phyloP scores from a whole-genome alignment of 2,888 invertebrate genomes.

The Tribolium freemani region DNA sequence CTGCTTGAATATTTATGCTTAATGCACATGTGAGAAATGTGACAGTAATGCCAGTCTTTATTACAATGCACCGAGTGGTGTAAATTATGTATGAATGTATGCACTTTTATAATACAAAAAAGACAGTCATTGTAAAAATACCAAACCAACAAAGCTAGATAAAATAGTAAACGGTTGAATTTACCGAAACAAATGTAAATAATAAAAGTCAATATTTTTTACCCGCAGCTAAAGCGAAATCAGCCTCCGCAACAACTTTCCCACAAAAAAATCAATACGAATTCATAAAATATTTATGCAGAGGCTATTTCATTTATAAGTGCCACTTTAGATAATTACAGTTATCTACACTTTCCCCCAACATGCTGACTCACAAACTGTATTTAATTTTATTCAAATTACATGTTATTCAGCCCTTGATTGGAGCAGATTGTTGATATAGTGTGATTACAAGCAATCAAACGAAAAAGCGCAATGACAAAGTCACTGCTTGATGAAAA shows the following conservation, averaged over 20 bases:
- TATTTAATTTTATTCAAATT: background rate
- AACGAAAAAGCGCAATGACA: constrained; percentile 28
- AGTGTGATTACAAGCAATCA: background rate
- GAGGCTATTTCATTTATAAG: background rate
- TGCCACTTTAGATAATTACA: background rate
- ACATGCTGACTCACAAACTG: background rate
- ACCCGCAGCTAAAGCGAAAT: background rate
- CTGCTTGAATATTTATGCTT: background rate
- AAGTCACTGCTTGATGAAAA: constrained; percentile 29
- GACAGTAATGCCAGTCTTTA: background rate
- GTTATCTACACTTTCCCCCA: background rate
- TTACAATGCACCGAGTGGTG: background rate
- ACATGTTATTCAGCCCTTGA: background rate
- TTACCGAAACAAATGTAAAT: background rate
- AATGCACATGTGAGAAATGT: background rate
- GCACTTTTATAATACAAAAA: too few species aligned
- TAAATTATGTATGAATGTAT: background rate
- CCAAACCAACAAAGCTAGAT: background rate
- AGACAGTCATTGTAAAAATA: too few species aligned
- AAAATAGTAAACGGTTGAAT: too few species aligned
- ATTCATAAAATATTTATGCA: background rate
- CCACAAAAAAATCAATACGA: background rate
- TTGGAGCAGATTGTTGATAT: background rate
- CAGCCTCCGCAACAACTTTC: background rate
- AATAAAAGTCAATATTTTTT: background rate